phyloP scores from a whole-genome alignment of 2,113 vertebrate genomes.

The Cyanoramphus novaezelandiae region DNA sequence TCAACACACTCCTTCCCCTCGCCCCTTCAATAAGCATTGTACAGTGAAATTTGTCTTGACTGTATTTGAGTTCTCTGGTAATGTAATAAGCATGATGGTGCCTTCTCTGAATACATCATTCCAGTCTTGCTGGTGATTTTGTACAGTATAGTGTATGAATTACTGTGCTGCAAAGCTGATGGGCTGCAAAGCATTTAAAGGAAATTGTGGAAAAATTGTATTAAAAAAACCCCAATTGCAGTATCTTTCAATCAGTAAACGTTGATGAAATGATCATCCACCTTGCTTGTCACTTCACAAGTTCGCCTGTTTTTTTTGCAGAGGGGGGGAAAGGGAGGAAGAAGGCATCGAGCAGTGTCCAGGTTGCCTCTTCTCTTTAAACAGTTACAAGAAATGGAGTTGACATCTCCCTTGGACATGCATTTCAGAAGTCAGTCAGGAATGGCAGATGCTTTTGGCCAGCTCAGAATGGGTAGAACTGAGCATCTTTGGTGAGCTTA shows the following conservation, averaged over 20 bases:
- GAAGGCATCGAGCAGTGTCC: constrained; percentile 46
- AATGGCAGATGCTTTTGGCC: constrained; percentile 10
- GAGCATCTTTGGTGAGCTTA: constrained; percentile 45
- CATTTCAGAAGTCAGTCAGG: constrained; percentile 33
- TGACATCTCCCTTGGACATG: not conserved
- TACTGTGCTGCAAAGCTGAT: constrained; percentile 80
- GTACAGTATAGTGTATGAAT: constrained; percentile 81
- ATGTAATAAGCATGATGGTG: constrained; percentile 93
- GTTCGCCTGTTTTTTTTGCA: constrained; percentile 58
- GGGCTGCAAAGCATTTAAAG: constrained; percentile 80
- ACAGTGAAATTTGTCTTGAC: constrained; percentile 89
- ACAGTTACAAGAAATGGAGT: not conserved
- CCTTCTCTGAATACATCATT: constrained; percentile 94
- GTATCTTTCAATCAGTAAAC: constrained; percentile 86
- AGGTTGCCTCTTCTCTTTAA: constrained; percentile 55
- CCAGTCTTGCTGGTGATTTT: constrained; percentile 88
- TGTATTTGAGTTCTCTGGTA: constrained; percentile 85
- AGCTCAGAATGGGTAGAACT: not conserved
- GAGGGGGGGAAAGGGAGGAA: constrained; percentile 65
- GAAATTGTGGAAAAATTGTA: constrained; percentile 71
- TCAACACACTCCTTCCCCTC: constrained; percentile 69
- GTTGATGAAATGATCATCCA: constrained; percentile 72
- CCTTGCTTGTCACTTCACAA: constrained; percentile 76
- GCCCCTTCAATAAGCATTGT: constrained; percentile 81
- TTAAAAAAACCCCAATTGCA: constrained; percentile 78